Evolutionary conservation across 2,888 invertebrate species (phyloP), one percentile per base, ranked within the genome.

Genomic region (Caenorhabditis japonica): DNA sequence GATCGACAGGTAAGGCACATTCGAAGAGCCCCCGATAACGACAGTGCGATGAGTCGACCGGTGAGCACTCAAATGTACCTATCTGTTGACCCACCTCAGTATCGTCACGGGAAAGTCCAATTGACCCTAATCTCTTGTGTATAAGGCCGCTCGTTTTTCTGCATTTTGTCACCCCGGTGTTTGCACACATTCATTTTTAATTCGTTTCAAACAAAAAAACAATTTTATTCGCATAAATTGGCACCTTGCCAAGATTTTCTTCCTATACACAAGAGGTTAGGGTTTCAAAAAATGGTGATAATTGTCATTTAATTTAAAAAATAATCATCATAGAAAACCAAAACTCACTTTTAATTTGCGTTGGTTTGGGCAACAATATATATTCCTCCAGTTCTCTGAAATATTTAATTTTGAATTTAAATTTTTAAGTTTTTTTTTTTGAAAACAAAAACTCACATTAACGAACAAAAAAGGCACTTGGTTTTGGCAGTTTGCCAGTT

Each of bases 21-120:
- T 33, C 17, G 21, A n/a, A 23, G n/a, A 3, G 3, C 21, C n/a
- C 5, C 19, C 8, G 43, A 51, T 51, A 51, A 56, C 64, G 55
- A 64, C 33, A 64, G 55, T 64, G 64, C 34, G 53, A 55, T 55
- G 64, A 64, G 41, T 30, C 34, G 39, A 38, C 36, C 34, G 41
- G 39, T 19, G 10, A 12, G 19, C 25, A 13, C n/a, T 38, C 38
- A 38, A 53, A 15, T 52, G 62, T 38, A 44, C 55, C n/a, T 36
- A 34, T 56, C 64, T 56, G 43, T 39, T 33, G 64, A 55, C 46
- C 64, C 55, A 56, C 56, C 55, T 64, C 64, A 64, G 56, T 56
- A 64, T 64, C 64, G 64, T 56, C 64, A 55, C 53, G 4, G 33
- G 19, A 30, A 30, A 30, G 30, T 30, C 30, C 30, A 30, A 10